Evolutionary conservation across 2,888 invertebrate genomes (phyloP).

Genomic region (Limulus polyphemus): DNA sequence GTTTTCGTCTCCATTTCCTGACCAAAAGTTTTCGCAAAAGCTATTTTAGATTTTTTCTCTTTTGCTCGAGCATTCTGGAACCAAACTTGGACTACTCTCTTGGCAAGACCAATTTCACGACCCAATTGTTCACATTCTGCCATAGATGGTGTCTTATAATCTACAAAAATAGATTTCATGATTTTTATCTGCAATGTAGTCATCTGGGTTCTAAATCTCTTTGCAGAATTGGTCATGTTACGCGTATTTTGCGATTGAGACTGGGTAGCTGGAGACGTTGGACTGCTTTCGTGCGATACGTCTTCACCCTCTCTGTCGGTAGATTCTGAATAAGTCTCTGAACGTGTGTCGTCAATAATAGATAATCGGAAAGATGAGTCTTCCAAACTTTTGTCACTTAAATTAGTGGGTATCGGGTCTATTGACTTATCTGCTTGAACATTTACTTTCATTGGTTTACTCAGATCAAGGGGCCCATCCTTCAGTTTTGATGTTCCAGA

Average conservation of each 20-base stretch:
- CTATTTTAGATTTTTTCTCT: slow-evolving; percentile 75
- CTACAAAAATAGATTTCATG: slow-evolving; percentile 84
- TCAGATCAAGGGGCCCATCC: slow-evolving; percentile 29
- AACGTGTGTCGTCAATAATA: slow-evolving; percentile 34
- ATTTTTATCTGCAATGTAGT: slow-evolving; percentile 56
- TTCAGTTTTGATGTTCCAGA: too few relatives aligned
- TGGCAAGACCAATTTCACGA: slow-evolving; percentile 81
- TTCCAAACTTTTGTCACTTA: slow-evolving; percentile 31
- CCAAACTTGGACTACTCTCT: slow-evolving; percentile 79
- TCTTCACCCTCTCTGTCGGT: slow-evolving; percentile 46
- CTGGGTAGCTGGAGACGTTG: slow-evolving; percentile 49
- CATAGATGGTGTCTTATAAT: slow-evolving; percentile 97
- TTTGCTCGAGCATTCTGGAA: slow-evolving; percentile 99
- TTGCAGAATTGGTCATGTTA: slow-evolving; percentile 35
- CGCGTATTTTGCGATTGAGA: slow-evolving; percentile 38
- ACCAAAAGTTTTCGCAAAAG: slow-evolving; percentile 29
- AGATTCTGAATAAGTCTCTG: slow-evolving; percentile 70
- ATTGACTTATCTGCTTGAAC: slow-evolving; percentile 20
- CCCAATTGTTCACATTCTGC: slow-evolving; percentile 92
- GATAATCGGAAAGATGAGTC: slow-evolving; percentile 43
- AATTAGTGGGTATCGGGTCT: slow-evolving; percentile 30
- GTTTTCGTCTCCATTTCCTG: slow-evolving; percentile 30
- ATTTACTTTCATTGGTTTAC: slow-evolving; percentile 37
- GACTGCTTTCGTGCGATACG: slow-evolving; percentile 45
- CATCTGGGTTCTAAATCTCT: slow-evolving; percentile 91